Base-by-base conservation (phyloP, 2,113 vertebrate genomes). In the Cyphomyrus plagiostoma region DNA sequence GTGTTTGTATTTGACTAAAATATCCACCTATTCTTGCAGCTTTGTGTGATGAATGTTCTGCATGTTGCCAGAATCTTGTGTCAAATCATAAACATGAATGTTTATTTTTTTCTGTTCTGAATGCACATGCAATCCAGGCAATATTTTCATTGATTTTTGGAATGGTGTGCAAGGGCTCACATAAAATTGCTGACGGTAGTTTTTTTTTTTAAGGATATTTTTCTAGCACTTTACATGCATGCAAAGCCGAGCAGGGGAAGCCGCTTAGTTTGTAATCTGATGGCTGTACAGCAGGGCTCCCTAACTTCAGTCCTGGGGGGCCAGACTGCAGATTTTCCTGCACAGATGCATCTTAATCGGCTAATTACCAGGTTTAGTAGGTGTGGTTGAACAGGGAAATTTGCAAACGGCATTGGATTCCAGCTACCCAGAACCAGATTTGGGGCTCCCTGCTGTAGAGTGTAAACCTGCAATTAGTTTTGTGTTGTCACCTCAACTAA, bases 171-270 rank as follows among this genome's bases (percentile, higher is more conserved):
- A 42, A 42, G 15, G 35, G 35, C 74, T 80, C 5, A 19, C 35
- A 42, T 80, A 35, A 80, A 39, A 80, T 80, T 42, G 35, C 35
- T 19, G 35, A 80, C 5, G 1, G 35, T 80, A 42, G 15, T 80
- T 77, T 74, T 66, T 62, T 26, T 9, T 66, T 26, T 19, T 15
- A 74, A 74, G 26, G 26, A 39, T 74, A 19, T 19, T 80, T 80
- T 56, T 42, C 74, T 42, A 80, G 74, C 74, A 80, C 74, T 80
- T 80, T 80, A 80, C 74, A 42, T 80, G 74, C 30, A 80, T 80
- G 74, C 74, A 80, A 80, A 15, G 42, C 74, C 17, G 4, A 42
- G 74, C 17, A 80, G 74, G 35, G 74, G 35, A 42, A 35, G 39
- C 15, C 1, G 15, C 13, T 42, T 80, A 19, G 74, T 19, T 80